Evolutionary conservation across 2,888 invertebrate species (phyloP).

Genomic region (Dexiosoma caninum): DNA sequence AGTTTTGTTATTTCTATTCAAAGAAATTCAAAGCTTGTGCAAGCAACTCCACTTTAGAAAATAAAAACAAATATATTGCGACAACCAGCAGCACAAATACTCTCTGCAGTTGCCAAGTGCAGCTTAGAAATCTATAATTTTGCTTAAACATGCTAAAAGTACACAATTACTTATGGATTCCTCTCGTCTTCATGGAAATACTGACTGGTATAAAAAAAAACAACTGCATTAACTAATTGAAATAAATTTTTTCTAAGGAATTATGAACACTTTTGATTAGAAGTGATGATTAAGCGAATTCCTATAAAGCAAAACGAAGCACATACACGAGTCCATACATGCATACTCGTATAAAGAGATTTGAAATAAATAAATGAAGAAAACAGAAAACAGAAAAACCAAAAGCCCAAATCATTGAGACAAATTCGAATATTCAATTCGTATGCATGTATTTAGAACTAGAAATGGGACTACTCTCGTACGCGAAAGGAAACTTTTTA

Average conservation of each 20-base stretch:
- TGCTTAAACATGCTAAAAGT: neutral
- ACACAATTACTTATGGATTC: neutral
- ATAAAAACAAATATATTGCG: too few relatives aligned
- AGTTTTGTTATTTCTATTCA: too few relatives aligned
- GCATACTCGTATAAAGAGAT: too few relatives aligned
- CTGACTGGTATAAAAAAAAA: too few relatives aligned
- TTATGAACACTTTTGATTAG: constrained; percentile 42
- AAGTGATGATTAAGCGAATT: constrained; percentile 52
- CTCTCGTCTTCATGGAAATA: neutral
- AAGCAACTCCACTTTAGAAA: too few relatives aligned
- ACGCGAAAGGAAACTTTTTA: neutral
- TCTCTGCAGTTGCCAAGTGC: neutral
- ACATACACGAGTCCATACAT: too few relatives aligned
- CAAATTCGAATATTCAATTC: too few relatives aligned
- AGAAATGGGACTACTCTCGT: neutral
- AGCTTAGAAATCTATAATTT: neutral
- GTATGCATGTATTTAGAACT: neutral
- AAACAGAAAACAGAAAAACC: constrained; percentile 14
- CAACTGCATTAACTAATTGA: constrained; percentile 20
- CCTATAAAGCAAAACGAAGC: constrained; percentile 14
- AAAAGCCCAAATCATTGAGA: constrained; percentile 25
- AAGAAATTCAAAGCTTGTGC: too few relatives aligned
- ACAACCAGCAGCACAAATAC: too few relatives aligned
- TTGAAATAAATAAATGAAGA: constrained; percentile 1
- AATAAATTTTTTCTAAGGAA: constrained; percentile 33